Conservation (phyloP, 2,888 invertebrate genomes). For the Caradrina kadenii region DNA sequence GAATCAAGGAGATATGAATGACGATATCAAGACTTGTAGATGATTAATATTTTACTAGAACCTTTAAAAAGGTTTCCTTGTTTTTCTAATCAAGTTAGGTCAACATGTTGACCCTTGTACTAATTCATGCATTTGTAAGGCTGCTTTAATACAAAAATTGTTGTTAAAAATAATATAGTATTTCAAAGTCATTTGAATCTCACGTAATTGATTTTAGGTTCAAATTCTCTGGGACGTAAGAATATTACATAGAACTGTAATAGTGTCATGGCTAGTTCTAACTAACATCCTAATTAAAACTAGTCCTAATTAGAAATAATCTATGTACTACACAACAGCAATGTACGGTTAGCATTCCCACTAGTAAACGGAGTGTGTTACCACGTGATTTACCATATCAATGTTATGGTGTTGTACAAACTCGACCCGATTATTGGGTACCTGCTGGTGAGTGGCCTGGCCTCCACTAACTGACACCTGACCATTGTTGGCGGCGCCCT, state of each 20-base stretch:
- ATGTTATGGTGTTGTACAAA: slow-evolving; percentile 90
- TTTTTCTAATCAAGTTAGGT: slow-evolving; percentile 22
- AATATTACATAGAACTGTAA: not conserved
- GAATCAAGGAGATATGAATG: slow-evolving; percentile 8
- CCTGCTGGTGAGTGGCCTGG: slow-evolving; percentile 87
- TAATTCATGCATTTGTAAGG: slow-evolving; percentile 39
- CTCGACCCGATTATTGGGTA: slow-evolving; percentile 90
- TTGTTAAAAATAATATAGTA: too few species aligned
- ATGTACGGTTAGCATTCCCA: slow-evolving; percentile 80
- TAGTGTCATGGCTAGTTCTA: slow-evolving; percentile 17
- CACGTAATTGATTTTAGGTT: too few species aligned
- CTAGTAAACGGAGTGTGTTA: slow-evolving; percentile 83
- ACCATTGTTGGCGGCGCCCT: slow-evolving; percentile 68
- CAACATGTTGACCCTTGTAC: slow-evolving; percentile 30
- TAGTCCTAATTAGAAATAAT: slow-evolving; percentile 41
- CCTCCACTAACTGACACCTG: slow-evolving; percentile 82
- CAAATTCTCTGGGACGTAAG: too few species aligned
- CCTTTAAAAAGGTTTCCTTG: slow-evolving; percentile 16
- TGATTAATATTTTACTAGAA: slow-evolving; percentile 17
- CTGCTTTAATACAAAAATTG: not conserved
- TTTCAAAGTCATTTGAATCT: too few species aligned
- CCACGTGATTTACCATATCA: slow-evolving; percentile 89
- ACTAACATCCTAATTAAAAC: slow-evolving; percentile 34
- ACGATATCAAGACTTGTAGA: slow-evolving; percentile 11
- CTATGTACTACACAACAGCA: slow-evolving; percentile 75